Base-by-base conservation (phyloP, 2,888 invertebrate species). In the Drosophila pseudotakahashii region DNA sequence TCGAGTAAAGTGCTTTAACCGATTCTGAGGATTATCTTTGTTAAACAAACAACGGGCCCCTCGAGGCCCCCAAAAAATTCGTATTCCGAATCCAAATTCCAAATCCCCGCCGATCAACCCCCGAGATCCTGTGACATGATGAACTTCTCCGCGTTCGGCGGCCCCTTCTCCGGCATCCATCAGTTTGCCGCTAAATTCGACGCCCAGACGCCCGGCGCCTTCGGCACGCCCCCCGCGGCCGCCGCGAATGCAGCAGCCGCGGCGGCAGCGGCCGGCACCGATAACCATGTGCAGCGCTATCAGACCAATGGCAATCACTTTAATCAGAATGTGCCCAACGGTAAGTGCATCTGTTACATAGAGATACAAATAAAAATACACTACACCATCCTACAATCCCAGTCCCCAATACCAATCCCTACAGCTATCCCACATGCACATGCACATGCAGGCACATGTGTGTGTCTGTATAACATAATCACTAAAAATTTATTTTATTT, bases 61-160 rank as follows among this genome's bases (percentile, higher is more conserved):
- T 32, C 37, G 61, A 62, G 45, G 63, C 62, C 61, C 37, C 2
- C 2, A 26, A 2, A 26, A 26, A 26, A 26, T 26, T 26, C 42
- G 11, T 3, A 34, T 34, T 13, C 34, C 34, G 3, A 57, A 36
- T 26, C 7, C 7, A 7, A 4, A 52, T 16, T 16, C n/a, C 44
- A 42, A 26, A 6, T 36, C 34, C 34, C 19, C 26, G 36, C 47
- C 41, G 51, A 19, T 42, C 42, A 42, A 14, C 45, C 30, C 30
- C 34, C 30, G 7, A 30, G 45, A 59, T 59, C 67, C 73, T 89
- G 88, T 89, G 88, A 79, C 79, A 92, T 91, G 91, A 92, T 92
- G 92, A 92, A 92, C 91, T 92, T 92, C 88, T 92, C 92, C 67
- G 92, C 92, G 63, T 92, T 92, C 73, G 92, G 92, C 78, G 92